These are phyloP conservation scores for Catocala nupta DNA, from an alignment of 2,888 invertebrate species.

Conservation along the genomic window DNA sequence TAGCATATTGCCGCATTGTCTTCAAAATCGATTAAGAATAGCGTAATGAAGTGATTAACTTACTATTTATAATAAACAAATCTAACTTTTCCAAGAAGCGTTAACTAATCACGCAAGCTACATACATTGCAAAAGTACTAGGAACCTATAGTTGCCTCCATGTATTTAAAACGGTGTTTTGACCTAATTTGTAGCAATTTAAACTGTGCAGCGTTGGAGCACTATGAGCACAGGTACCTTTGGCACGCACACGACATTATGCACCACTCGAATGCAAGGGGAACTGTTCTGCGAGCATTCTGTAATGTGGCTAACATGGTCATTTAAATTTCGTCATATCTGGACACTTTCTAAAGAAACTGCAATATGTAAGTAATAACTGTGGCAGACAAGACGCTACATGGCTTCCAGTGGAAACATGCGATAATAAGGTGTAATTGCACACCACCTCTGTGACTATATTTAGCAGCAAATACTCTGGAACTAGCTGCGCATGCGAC, in stretches of 20 bases:
- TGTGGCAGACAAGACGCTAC: constrained; percentile 71
- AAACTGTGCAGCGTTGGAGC: constrained; percentile 54
- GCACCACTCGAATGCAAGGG: constrained; percentile 69
- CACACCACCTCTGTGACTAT: constrained; percentile 83
- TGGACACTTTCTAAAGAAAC: constrained; percentile 85
- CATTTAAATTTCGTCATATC: constrained; percentile 83
- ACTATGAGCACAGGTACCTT: constrained; percentile 64
- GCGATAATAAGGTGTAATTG: constrained; percentile 87
- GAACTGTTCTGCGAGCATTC: constrained; percentile 71
- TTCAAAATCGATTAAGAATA: neutral
- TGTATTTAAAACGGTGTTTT: constrained; percentile 64
- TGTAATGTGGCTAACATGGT: constrained; percentile 75
- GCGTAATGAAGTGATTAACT: neutral
- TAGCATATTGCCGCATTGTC: too few species aligned
- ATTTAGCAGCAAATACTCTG: constrained; percentile 85
- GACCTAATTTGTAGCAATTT: constrained; percentile 69
- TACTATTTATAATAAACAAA: constrained; percentile 12
- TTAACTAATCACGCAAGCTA: constrained; percentile 37
- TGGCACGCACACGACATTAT: constrained; percentile 81
- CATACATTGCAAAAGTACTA: constrained; percentile 46
- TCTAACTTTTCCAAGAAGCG: constrained; percentile 23
- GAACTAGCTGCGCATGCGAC: constrained; percentile 84
- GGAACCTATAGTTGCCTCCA: constrained; percentile 48
- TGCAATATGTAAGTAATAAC: constrained; percentile 73
- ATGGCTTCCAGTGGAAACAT: constrained; percentile 83